These are phyloP conservation scores for Etheostoma cragini DNA, from an alignment of 2,113 vertebrate species.

Conservation along the genomic window DNA sequence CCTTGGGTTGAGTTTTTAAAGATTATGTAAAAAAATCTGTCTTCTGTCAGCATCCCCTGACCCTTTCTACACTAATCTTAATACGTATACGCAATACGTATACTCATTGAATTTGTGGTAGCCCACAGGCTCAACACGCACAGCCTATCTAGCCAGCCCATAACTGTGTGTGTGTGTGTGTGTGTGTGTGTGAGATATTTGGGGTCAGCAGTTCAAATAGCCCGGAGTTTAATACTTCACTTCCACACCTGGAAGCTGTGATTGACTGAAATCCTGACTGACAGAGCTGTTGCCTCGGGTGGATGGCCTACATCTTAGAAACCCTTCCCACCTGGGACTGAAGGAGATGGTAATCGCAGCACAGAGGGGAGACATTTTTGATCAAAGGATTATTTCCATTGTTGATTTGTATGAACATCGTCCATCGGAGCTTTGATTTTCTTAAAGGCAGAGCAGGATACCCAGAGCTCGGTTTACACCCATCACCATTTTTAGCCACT, in stretches of 20 bases:
- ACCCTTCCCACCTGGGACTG: conserved; percentile 52
- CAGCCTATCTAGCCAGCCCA: not conserved
- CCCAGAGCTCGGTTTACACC: too few relatives aligned
- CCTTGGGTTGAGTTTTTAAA: not conserved
- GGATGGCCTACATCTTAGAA: not conserved
- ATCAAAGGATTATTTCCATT: not conserved
- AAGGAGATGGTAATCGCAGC: not conserved
- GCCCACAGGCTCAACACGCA: not conserved
- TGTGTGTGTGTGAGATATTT: not conserved
- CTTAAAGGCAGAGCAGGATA: too few relatives aligned
- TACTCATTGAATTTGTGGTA: conserved; percentile 30
- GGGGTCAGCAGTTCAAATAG: conserved; percentile 7
- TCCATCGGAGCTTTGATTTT: too few relatives aligned
- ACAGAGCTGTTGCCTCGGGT: conserved; percentile 27
- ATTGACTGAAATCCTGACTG: conserved; percentile 42
- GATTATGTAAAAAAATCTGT: not conserved
- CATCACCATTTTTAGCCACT: too few relatives aligned
- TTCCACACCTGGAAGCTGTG: conserved; percentile 36
- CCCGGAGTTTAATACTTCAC: conserved; percentile 12
- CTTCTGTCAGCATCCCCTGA: not conserved
- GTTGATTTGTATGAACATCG: not conserved
- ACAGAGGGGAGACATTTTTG: not conserved
- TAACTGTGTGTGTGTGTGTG: too few relatives aligned
- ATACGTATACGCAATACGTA: not conserved
- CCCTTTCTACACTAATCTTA: not conserved